Evolutionary conservation across 2,888 invertebrate species (phyloP), one percentile per base, ranked within the genome.

Genomic region (Amaurobius ferox): DNA sequence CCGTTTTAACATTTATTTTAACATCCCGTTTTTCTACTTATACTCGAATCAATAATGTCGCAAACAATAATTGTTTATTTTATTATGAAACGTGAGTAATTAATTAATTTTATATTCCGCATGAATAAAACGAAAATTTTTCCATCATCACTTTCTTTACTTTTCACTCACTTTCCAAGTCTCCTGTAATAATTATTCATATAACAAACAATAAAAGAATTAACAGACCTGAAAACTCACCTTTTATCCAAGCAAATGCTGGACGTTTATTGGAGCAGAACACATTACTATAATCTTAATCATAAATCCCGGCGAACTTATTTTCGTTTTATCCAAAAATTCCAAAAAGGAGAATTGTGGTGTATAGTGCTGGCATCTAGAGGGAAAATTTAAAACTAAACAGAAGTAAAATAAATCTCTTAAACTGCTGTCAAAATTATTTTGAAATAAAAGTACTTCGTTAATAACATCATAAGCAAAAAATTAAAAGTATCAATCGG

Each of bases 211-310:
- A 55, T 55, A 55, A 55, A 55, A 55, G 55, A 55, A 55, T 55
- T 55, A 55, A 19, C 44, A 55, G 6, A 23, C 5, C 23, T 55
- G 23, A 6, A 55, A 55, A 55, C 55, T 55, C 55, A 55, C 55
- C 55, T 55, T 55, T 55, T 55, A 55, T 55, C 55, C 23, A 55
- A 55, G 55, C 19, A 23, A 23, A 19, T 23, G 55, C 55, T 16
- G 55, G 23, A 55, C 55, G 55, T 68, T 40, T 74, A 81, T 76
- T 76, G 70, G 81, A 81, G 70, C 81, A 48, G 62, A 81, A 76
- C 76, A 64, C 64, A 81, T 81, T 81, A 81, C 64, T 44, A 35
- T 76, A 81, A 81, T 81, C 81, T 72, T 55, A 55, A 55, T 55
- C 55, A 23, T 23, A 55, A n/a, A n/a, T n/a, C 55, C 6, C 55